phyloP scores from a whole-genome alignment of 2,888 invertebrate species.

The Leistus spinibarbis region DNA sequence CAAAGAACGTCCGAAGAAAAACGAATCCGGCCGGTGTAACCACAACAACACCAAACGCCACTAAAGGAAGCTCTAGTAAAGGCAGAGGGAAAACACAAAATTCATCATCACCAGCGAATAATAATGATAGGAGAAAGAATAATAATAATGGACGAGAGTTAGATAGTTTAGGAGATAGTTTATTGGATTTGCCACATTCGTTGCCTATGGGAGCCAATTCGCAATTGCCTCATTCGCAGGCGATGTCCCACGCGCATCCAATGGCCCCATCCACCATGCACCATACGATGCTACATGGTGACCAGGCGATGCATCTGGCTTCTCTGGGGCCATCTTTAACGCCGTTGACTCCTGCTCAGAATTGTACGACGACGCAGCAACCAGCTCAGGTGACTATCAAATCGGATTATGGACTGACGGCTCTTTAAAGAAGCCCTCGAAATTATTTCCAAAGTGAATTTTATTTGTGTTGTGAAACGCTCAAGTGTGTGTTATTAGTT shows the following conservation, averaged over 20 bases:
- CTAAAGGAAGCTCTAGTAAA: slow-evolving; percentile 49
- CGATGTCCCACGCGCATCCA: slow-evolving; percentile 61
- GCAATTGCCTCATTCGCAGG: slow-evolving; percentile 56
- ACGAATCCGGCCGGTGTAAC: slow-evolving; percentile 75
- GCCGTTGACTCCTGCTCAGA: slow-evolving; percentile 62
- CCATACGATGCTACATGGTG: slow-evolving; percentile 52
- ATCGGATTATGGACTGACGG: slow-evolving; percentile 87
- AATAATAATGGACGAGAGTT: slow-evolving; percentile 59
- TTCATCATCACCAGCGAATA: slow-evolving; percentile 57
- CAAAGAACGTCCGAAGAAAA: slow-evolving; percentile 76
- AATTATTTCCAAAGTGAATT: slow-evolving; percentile 19
- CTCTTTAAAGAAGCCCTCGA: slow-evolving; percentile 61
- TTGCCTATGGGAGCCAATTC: slow-evolving; percentile 50
- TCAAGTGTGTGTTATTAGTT: slow-evolving; percentile 28
- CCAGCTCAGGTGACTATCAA: slow-evolving; percentile 71
- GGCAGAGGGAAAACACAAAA: slow-evolving; percentile 56
- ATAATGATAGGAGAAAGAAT: slow-evolving; percentile 72
- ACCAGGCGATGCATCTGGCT: slow-evolving; percentile 60
- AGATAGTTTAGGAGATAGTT: slow-evolving; percentile 62
- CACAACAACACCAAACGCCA: slow-evolving; percentile 59
- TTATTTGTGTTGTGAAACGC: slow-evolving; percentile 26
- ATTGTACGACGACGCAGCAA: slow-evolving; percentile 62
- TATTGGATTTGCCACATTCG: slow-evolving; percentile 59
- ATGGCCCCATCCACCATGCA: slow-evolving; percentile 53
- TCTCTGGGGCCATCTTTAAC: slow-evolving; percentile 63